phyloP scores from a whole-genome alignment of 2,888 invertebrate genomes.

The Boloria euphrosyne region DNA sequence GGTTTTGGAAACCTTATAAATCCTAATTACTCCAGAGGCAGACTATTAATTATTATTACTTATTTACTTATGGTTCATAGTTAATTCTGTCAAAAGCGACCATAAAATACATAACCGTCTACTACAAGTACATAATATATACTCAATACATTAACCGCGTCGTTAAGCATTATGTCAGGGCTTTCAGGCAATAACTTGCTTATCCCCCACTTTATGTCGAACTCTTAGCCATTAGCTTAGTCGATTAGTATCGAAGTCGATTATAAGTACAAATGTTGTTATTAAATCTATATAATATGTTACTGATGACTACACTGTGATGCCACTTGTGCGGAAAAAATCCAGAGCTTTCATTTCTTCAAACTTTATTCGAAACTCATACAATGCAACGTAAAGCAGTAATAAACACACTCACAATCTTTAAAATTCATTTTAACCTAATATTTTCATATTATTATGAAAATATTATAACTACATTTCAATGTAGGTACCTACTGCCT shows the following conservation, averaged over 20 bases:
- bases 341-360: too few species aligned
- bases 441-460: too few species aligned
- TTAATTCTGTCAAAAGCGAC: slow-evolving; percentile 11
- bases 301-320: too few species aligned
- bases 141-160: slow-evolving; percentile 15
- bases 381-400: too few species aligned
- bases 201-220: slow-evolving; percentile 15
- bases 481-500: too few species aligned
- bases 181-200: slow-evolving; percentile 21
- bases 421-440: too few species aligned
- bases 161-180: slow-evolving; percentile 17
- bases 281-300: too few species aligned
- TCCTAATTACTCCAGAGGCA: neutral
- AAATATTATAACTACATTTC: too few species aligned
- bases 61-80: neutral
- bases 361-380: too few species aligned
- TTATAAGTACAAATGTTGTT: neutral
- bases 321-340: too few species aligned
- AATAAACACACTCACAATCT: too few species aligned
- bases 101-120: slow-evolving; percentile 7
- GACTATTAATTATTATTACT: neutral
- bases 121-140: slow-evolving; percentile 5
- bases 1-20: too few species aligned
- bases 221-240: slow-evolving; percentile 10
- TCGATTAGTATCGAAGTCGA: neutral